Base-by-base conservation (phyloP, 2,113 vertebrate genomes). In the Meleagris gallopavo region DNA sequence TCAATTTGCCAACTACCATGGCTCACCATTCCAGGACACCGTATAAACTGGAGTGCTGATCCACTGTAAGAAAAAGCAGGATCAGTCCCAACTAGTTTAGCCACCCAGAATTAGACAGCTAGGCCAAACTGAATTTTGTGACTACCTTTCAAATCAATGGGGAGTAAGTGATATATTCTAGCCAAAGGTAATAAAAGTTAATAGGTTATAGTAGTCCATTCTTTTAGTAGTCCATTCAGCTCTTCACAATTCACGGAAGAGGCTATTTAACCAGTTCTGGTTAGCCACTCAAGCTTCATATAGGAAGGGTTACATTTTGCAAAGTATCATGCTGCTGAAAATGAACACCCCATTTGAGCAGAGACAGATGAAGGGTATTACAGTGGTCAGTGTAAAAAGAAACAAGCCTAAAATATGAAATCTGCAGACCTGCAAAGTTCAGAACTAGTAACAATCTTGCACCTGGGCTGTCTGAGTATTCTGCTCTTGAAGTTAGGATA, bases 391-490 rank as follows among this genome's bases (percentile, higher is more conserved):
- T 48, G 54, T 14, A 83, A 65, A 86, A 94, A 75, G 38, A 55
- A 41, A 76, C 41, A 34, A 83, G n/a, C 29, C 80, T 76, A 46
- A 93, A 82, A 48, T 81, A 52, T 65, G 88, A 93, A 86, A 87
- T 76, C 58, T 25, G 70, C 38, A 38, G 60, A 87, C 50, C 45
- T 58, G 32, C 27, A 32, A 83, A 85, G 48, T 66, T 70, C 64
- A 85, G 46, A 65, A 79, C 40, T 19, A 9, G 48, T 79, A 24
- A 24, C 22, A 65, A 20, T 32, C 30, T 29, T 27, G 30, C 38
- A 70, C 30, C n/a, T 61, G 40, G 36, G 1, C 34, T 78, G 41
- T 13, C 43, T 70, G 50, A 70, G 76, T 41, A 73, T 15, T 27
- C 50, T 19, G 22, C 13, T 48, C 43, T 55, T 85, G 67, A 91